A percentile compares a stretch with the other conserved stretches of the same genome.
Evolutionary conservation across 2,797 vertebrate genomes (phyloP).

Genomic region (Bufotes viridis): DNA sequence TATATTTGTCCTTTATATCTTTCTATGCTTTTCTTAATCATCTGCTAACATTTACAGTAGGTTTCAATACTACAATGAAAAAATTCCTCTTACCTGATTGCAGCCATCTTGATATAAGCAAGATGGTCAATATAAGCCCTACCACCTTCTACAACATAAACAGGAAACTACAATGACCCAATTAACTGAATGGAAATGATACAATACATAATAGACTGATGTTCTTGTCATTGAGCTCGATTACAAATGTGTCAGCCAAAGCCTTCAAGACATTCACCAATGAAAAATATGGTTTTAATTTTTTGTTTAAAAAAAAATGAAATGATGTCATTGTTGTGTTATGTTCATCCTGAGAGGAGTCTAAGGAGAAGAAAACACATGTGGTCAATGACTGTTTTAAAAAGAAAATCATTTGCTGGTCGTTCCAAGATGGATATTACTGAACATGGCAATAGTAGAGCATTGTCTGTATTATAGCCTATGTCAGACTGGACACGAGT

Average conservation of each 20-base stretch:
- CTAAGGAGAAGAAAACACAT: conserved; percentile 62
- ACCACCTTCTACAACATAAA: not conserved
- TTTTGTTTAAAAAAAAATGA: conserved; percentile 65
- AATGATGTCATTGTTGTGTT: conserved; percentile 77
- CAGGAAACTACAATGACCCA: not conserved
- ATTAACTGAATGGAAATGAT: not conserved
- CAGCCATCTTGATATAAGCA: not conserved
- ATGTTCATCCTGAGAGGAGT: conserved; percentile 64
- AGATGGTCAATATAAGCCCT: not conserved
- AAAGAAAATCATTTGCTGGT: not conserved
- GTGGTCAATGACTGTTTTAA: conserved; percentile 58
- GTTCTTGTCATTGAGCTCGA: not conserved
- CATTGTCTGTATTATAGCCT: not conserved
- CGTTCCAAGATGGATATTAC: conserved; percentile 28
- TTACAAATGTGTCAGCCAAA: not conserved
- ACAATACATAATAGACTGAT: not conserved
- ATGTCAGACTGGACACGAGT: not conserved
- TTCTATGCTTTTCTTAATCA: too few species aligned
- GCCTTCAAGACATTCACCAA: conserved; percentile 64
- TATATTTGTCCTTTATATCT: too few species aligned
- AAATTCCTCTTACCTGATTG: not conserved
- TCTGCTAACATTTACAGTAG: too few species aligned
- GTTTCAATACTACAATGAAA: too few species aligned
- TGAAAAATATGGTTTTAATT: conserved; percentile 70
- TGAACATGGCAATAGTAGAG: not conserved